Conservation (phyloP, 2,113 vertebrate genomes). For the Diadophis punctatus region DNA sequence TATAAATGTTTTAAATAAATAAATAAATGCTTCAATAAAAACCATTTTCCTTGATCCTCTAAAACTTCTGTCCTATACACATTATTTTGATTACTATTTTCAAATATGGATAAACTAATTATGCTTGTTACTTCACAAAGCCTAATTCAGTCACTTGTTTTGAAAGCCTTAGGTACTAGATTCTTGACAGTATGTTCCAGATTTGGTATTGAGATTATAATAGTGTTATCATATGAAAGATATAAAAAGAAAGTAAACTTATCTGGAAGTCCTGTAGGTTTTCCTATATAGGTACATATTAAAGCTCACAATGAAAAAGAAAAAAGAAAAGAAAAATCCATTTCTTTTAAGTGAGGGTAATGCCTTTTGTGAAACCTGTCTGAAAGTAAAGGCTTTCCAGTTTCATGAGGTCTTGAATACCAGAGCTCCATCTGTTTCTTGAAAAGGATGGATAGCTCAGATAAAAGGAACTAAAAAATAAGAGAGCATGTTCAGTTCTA, state of each 20-base stretch:
- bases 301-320: not conserved
- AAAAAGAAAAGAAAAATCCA: not conserved
- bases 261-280: not conserved
- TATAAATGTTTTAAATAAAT: not conserved
- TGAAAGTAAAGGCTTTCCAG: conserved; percentile 17
- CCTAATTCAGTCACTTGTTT: not conserved
- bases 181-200: conserved; percentile 1
- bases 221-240: not conserved
- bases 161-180: not conserved
- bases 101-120: not conserved
- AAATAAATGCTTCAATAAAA: not conserved
- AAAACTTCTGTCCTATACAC: not conserved
- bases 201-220: not conserved
- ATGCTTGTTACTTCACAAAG: not conserved
- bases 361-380: conserved; percentile 11
- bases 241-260: not conserved
- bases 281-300: not conserved
- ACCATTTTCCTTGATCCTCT: not conserved
- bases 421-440: conserved; percentile 12
- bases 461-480: not conserved
- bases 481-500: conserved; percentile 10
- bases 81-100: not conserved
- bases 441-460: not conserved
- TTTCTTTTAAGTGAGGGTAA: conserved; percentile 17
- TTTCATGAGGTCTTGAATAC: conserved; percentile 23